Conservation (phyloP, 2,888 invertebrate species). For the Zelleria hepariella region DNA sequence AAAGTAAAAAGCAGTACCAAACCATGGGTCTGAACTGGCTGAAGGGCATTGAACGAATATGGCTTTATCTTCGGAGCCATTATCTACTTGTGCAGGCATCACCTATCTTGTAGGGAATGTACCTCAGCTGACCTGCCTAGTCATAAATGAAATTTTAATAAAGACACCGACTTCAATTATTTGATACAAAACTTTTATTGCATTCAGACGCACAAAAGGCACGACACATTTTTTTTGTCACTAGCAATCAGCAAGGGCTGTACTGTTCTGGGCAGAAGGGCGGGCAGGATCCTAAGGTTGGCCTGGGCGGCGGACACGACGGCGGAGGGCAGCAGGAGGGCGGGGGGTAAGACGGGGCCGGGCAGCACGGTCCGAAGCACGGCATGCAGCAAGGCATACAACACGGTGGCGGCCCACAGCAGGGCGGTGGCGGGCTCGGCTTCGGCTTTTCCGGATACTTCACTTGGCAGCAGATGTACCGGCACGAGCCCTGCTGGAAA, state of each 20-base stretch:
- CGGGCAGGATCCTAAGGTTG: not conserved
- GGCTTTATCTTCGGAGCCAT: too few species aligned
- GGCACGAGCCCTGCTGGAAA: slow-evolving; percentile 65
- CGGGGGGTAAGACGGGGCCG: not conserved
- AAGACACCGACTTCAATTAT: too few species aligned
- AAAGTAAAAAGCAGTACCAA: too few species aligned
- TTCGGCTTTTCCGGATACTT: slow-evolving; percentile 26
- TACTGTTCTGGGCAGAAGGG: not conserved
- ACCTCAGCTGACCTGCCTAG: too few species aligned
- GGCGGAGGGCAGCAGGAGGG: not conserved
- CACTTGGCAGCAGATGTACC: slow-evolving; percentile 58
- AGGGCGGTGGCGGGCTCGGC: slow-evolving; percentile 32
- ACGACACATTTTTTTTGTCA: not conserved
- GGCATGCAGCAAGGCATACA: not conserved
- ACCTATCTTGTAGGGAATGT: not conserved
- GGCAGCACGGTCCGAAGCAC: slow-evolving; percentile 1
- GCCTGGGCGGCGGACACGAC: not conserved
- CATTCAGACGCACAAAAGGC: not conserved
- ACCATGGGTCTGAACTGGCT: too few species aligned
- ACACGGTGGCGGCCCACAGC: not conserved
- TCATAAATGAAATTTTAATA: not conserved
- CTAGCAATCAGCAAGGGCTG: not conserved
- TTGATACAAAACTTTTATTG: not conserved
- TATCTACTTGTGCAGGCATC: too few species aligned
- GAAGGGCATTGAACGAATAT: too few species aligned